Conservation (phyloP, 2,797 vertebrate genomes). For the Poecilia gillii region DNA sequence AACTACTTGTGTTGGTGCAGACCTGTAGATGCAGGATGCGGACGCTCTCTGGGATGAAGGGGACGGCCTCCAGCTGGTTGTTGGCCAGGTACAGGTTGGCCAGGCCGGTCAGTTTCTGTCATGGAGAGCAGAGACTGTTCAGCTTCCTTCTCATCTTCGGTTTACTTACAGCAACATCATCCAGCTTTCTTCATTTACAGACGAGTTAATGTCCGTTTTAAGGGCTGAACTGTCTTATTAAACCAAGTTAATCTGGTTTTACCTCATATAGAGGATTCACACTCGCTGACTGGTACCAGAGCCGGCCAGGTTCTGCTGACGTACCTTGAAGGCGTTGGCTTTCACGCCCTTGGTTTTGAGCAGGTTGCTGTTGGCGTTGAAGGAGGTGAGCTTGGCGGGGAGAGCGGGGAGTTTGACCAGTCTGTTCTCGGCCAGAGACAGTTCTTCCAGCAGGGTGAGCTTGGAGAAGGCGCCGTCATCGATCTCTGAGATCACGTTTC, state of each 20-base stretch:
- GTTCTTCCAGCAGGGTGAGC: slow-evolving; percentile 88
- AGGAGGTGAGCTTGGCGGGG: slow-evolving; percentile 87
- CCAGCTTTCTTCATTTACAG: not conserved
- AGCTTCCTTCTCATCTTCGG: too few species aligned
- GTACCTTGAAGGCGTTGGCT: slow-evolving; percentile 93
- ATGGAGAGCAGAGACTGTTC: slow-evolving; percentile 11
- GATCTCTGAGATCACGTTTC: slow-evolving; percentile 94
- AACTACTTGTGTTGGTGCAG: slow-evolving; percentile 2
- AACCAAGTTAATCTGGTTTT: too few species aligned
- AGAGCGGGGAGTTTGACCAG: slow-evolving; percentile 91
- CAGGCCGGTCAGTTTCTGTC: slow-evolving; percentile 89
- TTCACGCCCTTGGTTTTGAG: slow-evolving; percentile 95
- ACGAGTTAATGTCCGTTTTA: not conserved
- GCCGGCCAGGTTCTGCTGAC: not conserved
- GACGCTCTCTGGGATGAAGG: slow-evolving; percentile 90
- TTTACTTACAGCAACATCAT: not conserved
- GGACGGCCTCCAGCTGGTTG: slow-evolving; percentile 92
- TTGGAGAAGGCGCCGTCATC: slow-evolving; percentile 95
- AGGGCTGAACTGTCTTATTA: too few species aligned
- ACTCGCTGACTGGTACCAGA: not conserved
- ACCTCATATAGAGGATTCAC: not conserved
- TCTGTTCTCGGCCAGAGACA: slow-evolving; percentile 91
- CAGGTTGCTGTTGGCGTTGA: slow-evolving; percentile 93
- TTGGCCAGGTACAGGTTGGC: slow-evolving; percentile 88
- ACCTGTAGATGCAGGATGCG: slow-evolving; percentile 95